Evolutionary conservation across 2,797 vertebrate species (phyloP).

Genomic region (Tapirus indicus): DNA sequence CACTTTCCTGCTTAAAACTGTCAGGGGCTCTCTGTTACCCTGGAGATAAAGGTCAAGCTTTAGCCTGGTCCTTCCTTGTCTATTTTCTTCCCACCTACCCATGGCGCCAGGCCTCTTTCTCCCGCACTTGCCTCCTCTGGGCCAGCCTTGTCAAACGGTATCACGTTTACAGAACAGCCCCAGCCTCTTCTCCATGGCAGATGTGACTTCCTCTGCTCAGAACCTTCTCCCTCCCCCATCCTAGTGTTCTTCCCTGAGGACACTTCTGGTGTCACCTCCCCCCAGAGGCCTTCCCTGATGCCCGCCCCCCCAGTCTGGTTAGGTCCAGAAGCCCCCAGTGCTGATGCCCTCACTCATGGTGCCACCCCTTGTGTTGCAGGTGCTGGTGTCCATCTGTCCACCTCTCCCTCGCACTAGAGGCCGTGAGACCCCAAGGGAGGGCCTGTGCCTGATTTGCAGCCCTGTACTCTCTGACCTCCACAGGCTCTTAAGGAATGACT

Average conservation of each 20-base stretch:
- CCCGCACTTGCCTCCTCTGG: not conserved
- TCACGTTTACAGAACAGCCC: not conserved
- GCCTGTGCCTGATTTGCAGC: not conserved
- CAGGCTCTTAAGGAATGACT: not conserved
- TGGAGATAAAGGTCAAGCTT: not conserved
- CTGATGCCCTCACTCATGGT: not conserved
- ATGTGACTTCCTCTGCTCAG: not conserved
- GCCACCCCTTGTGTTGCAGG: too few relatives aligned
- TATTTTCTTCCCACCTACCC: not conserved
- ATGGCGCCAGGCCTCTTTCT: not conserved
- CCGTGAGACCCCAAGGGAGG: not conserved
- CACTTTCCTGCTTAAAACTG: not conserved
- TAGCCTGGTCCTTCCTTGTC: not conserved
- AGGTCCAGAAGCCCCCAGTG: not conserved
- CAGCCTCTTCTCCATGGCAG: not conserved
- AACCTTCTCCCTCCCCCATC: not conserved
- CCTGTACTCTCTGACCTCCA: not conserved
- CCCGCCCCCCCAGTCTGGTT: not conserved
- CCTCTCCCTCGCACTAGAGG: not conserved
- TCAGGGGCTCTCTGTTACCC: not conserved
- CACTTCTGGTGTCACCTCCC: not conserved
- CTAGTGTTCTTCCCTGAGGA: not conserved
- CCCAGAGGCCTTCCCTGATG: not conserved
- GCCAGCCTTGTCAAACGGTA: not conserved
- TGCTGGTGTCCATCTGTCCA: not conserved